Evolutionary conservation across 2,113 vertebrate genomes (phyloP).

Genomic region (Bos indicus): DNA sequence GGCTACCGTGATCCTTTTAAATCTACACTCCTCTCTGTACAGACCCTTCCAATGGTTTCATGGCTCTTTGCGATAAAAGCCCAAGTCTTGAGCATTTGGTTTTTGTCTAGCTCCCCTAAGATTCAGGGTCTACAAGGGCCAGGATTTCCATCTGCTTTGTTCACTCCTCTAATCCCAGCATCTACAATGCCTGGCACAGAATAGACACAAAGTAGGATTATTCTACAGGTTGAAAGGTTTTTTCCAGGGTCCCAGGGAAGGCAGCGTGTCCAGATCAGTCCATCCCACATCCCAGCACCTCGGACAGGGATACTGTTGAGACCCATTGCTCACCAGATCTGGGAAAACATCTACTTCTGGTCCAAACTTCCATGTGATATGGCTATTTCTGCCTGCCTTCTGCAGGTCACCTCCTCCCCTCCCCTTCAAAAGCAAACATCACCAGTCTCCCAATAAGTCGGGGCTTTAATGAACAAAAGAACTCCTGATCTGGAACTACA

Average conservation of each 20-base stretch:
- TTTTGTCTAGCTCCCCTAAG: not conserved
- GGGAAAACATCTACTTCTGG: not conserved
- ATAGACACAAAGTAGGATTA: not conserved
- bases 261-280: not conserved
- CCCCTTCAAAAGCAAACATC: not conserved
- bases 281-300: not conserved
- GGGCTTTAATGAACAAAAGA: not conserved
- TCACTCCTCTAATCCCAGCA: not conserved
- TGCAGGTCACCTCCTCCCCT: not conserved
- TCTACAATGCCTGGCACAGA: not conserved
- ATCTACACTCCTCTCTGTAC: not conserved
- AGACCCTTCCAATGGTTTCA: not conserved
- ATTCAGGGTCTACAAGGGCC: not conserved
- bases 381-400: not conserved
- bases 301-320: not conserved
- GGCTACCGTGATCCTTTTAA: not conserved
- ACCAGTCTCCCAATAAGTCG: not conserved
- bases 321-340: not conserved
- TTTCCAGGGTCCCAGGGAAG: not conserved
- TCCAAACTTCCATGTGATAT: not conserved
- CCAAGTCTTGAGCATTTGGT: not conserved
- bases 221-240: not conserved
- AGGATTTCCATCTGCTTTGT: not conserved
- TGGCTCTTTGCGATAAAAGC: not conserved
- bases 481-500: not conserved